These are phyloP conservation scores for Menidia menidia DNA, from an alignment of 2,797 vertebrate genomes.

Conservation along the genomic window DNA sequence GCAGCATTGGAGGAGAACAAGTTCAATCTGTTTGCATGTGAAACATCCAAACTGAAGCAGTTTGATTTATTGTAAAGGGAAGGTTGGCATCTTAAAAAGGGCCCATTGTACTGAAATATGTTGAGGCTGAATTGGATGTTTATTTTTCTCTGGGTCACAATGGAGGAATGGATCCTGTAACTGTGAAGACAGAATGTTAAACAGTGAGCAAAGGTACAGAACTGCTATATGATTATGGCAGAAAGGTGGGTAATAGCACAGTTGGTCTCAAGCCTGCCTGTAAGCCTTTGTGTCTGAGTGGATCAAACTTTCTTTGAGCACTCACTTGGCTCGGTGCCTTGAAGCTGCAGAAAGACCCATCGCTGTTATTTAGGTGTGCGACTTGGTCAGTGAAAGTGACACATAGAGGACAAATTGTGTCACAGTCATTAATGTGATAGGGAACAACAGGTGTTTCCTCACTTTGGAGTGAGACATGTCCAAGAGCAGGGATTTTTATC, in stretches of 20 bases:
- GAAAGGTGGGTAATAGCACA: background rate
- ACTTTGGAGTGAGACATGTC: conserved; percentile 21
- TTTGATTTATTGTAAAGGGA: conserved; percentile 17
- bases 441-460: conserved; percentile 20
- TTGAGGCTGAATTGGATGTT: background rate
- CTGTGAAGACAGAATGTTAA: background rate
- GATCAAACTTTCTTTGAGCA: background rate
- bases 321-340: background rate
- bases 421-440: conserved; percentile 31
- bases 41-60: conserved; percentile 13
- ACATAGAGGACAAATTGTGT: conserved; percentile 28
- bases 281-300: conserved; percentile 3
- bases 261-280: background rate
- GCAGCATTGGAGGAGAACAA: conserved; percentile 17
- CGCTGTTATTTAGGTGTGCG: conserved; percentile 19
- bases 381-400: conserved; percentile 24
- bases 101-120: background rate
- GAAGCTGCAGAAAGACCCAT: background rate
- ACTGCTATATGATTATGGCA: background rate
- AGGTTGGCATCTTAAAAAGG: conserved; percentile 8
- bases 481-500: conserved; percentile 22
- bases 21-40: conserved; percentile 14
- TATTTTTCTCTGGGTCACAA: background rate
- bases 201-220: background rate
- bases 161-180: background rate